Evolutionary conservation across 1,140 invertebrate species (phyloP).

Genomic region (Drosophila asahinai): DNA sequence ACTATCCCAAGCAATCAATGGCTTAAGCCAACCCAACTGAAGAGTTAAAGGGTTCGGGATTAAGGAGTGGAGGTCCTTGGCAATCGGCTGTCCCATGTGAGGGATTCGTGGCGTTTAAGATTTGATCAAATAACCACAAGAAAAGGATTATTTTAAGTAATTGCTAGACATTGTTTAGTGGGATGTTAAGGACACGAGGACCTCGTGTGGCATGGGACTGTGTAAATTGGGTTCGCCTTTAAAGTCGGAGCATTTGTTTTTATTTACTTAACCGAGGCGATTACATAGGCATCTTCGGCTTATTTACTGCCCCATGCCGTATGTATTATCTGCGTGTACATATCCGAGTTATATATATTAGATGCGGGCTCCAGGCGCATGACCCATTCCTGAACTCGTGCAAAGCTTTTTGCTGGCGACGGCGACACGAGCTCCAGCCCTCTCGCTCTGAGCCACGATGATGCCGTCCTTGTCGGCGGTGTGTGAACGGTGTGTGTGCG

Average conservation of each 20-base stretch:
- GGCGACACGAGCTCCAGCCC: slow-evolving; percentile 65
- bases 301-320: slow-evolving; percentile 58
- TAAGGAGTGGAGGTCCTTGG: slow-evolving; percentile 23
- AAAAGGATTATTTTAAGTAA: slow-evolving; percentile 83
- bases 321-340: slow-evolving; percentile 44
- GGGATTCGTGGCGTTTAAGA: slow-evolving; percentile 58
- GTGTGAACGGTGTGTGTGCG: slow-evolving; percentile 32
- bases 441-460: slow-evolving; percentile 65
- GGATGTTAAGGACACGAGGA: slow-evolving; percentile 26
- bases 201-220: slow-evolving; percentile 2
- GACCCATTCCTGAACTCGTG: slow-evolving; percentile 82
- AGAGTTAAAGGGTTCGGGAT: slow-evolving; percentile 64
- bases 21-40: slow-evolving; percentile 15
- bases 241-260: slow-evolving; percentile 59
- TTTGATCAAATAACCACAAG: slow-evolving; percentile 74
- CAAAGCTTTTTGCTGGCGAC: slow-evolving; percentile 57
- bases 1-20: slow-evolving; percentile 41
- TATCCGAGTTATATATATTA: slow-evolving; percentile 55
- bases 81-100: slow-evolving; percentile 26
- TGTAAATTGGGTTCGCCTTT: slow-evolving; percentile 43
- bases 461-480: slow-evolving; percentile 71
- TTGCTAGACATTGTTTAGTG: slow-evolving; percentile 68
- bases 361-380: slow-evolving; percentile 72
- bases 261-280: slow-evolving; percentile 63
- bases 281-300: slow-evolving; percentile 23